These are phyloP conservation scores for Epinotia bilunana DNA, from an alignment of 2,888 invertebrate genomes.

Conservation along the genomic window DNA sequence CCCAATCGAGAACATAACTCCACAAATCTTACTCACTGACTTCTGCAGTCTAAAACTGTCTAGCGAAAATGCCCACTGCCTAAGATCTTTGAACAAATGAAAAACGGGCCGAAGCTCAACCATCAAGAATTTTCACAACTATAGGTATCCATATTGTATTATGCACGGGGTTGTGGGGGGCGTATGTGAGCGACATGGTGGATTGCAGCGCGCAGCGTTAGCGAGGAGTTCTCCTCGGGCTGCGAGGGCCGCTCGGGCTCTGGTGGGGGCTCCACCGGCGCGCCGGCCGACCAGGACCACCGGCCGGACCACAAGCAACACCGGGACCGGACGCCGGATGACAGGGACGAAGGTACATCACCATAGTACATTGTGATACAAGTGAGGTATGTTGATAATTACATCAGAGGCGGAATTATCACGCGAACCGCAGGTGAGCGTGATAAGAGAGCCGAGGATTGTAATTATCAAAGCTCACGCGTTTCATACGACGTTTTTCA, in stretches of 20 bases:
- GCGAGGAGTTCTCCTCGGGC: slow-evolving; percentile 98
- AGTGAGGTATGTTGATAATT: no score
- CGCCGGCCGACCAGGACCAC: slow-evolving; percentile 79
- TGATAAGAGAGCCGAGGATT: no score
- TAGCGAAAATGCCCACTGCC: neutral
- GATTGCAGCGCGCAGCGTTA: slow-evolving; percentile 95
- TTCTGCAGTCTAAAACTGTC: neutral
- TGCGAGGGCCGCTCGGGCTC: slow-evolving; percentile 97
- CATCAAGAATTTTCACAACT: slow-evolving; percentile 25
- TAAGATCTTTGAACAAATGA: neutral
- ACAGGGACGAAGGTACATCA: slow-evolving; percentile 93
- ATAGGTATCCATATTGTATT: slow-evolving; percentile 41
- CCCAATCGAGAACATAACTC: neutral
- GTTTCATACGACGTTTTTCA: no score
- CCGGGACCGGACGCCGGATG: slow-evolving; percentile 93
- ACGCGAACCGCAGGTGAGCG: no score
- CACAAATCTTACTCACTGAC: neutral
- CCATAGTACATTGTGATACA: no score
- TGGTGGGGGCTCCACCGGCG: slow-evolving; percentile 82
- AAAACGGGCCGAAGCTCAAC: neutral
- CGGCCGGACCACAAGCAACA: slow-evolving; percentile 82
- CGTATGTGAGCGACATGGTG: slow-evolving; percentile 74
- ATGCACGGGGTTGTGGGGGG: slow-evolving; percentile 58
- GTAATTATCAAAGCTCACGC: no score
- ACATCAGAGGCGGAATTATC: no score